phyloP scores from a whole-genome alignment of 2,797 vertebrate species.

The Hapalemur alaotrensis region DNA sequence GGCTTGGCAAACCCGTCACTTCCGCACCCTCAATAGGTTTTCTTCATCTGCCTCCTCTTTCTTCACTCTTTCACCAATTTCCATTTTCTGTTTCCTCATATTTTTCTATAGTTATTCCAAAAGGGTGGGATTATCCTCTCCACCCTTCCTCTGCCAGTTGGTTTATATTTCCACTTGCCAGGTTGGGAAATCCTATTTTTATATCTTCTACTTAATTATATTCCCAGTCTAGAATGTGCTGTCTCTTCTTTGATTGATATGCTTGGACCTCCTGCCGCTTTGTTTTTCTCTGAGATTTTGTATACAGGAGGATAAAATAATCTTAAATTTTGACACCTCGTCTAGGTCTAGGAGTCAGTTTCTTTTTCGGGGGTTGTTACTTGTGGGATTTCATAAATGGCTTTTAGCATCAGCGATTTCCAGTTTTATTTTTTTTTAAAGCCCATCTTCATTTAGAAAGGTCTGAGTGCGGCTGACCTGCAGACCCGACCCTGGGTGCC shows the following conservation, averaged over 20 bases:
- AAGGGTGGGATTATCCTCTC: conserved; percentile 54
- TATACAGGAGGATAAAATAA: conserved; percentile 69
- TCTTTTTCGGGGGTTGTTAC: conserved; percentile 32
- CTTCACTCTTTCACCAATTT: conserved; percentile 21
- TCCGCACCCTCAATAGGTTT: neutral
- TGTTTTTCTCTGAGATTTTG: conserved; percentile 70
- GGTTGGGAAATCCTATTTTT: conserved; percentile 81
- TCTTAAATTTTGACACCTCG: conserved; percentile 67
- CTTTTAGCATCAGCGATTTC: conserved; percentile 50
- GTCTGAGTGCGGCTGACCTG: conserved; percentile 52
- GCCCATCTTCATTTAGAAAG: conserved; percentile 65
- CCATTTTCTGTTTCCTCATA: neutral
- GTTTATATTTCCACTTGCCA: conserved; percentile 78
- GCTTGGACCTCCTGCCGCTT: conserved; percentile 76
- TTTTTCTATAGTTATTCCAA: conserved; percentile 64
- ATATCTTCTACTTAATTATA: conserved; percentile 79
- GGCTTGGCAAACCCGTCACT: neutral
- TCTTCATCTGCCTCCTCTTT: neutral
- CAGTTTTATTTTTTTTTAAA: conserved; percentile 4
- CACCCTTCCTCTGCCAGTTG: conserved; percentile 71
- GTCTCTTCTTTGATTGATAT: conserved; percentile 80
- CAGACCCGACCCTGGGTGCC: conserved; percentile 41
- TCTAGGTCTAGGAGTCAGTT: conserved; percentile 67
- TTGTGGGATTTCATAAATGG: conserved; percentile 58
- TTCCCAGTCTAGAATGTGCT: conserved; percentile 78